Base-by-base conservation (phyloP, 2,888 invertebrate species). In the Lobophora halterata region DNA sequence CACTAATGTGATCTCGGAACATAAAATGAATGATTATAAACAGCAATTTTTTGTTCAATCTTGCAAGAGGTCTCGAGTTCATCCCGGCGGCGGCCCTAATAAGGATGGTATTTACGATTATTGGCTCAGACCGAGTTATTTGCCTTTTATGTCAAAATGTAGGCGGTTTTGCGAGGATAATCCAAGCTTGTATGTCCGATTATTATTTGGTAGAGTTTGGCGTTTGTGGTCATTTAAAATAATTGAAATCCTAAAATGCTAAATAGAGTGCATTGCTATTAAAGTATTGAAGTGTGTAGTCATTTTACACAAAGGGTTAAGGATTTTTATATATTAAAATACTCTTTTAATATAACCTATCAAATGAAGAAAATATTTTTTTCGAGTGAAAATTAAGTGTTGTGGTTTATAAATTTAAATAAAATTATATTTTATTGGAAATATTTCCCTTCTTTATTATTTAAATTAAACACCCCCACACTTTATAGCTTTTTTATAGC, bases 51-150 rank as follows among this genome's bases (percentile, higher is more conserved):
- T 41, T 43, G 32, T 37, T 9, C 23, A 25, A 21, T 43, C 29
- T 37, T 29, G 42, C 29, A 43, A 43, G 32, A 43, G 42, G 37
- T 43, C 42, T 33, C n/a, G 36, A 43, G 42, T 29, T 37, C 28
- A 37, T 43, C 42, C 37, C 42, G 25, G n/a, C n/a, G n/a, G n/a
- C n/a, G n/a, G 17, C 33, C 42, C 42, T 43, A 43, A 43, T 43
- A 43, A 43, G 42, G 42, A 37, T 37, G 42, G 37, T 43, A 37
- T 37, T 43, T 43, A 43, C 37, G 42, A 37, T 43, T 35, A 41
- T 35, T 37, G 37, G 36, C 37, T 18, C 24, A 43, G 37, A 24
- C 37, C 20, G n/a, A 37, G 37, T 43, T 42, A 42, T 42, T 36
- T 43, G 37, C 32, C 37, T 33, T 39, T 37, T 43, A 43, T 33